Percentiles rank a stretch among this genome's conserved stretches.
These are phyloP conservation scores for Nephila pilipes DNA, from an alignment of 1,140 invertebrate genomes.

Conservation along the genomic window DNA sequence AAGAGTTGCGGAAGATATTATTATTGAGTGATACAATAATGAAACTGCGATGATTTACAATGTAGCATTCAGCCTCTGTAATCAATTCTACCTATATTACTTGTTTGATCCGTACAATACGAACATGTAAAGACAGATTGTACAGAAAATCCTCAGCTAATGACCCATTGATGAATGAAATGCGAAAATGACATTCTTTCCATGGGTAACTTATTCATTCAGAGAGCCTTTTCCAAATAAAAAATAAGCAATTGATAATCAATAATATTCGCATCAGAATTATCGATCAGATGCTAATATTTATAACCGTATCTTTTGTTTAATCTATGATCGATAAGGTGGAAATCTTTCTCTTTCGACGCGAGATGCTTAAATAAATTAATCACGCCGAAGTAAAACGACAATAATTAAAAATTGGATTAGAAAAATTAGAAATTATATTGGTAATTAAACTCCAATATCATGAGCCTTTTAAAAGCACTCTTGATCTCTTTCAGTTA, in stretches of 20 bases:
- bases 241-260: slow-evolving; percentile 23
- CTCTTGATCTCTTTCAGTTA: no score
- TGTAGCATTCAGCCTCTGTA: no score
- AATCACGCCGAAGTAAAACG: no score
- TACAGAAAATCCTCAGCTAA: not conserved
- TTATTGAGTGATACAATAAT: no score
- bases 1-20: no score
- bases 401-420: no score
- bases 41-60: no score
- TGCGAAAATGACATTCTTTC: not conserved
- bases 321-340: not conserved
- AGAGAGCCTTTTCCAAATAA: not conserved
- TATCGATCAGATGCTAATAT: not conserved
- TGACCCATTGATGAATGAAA: not conserved
- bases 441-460: no score
- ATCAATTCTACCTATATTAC: no score
- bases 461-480: no score
- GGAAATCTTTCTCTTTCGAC: not conserved
- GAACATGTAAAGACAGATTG: not conserved
- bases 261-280: not conserved
- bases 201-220: not conserved
- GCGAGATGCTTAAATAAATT: no score
- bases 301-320: not conserved
- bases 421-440: no score
- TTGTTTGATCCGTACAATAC: not conserved